Base-by-base conservation (phyloP, 2,888 invertebrate species). In the Epistrophe grossulariae region DNA sequence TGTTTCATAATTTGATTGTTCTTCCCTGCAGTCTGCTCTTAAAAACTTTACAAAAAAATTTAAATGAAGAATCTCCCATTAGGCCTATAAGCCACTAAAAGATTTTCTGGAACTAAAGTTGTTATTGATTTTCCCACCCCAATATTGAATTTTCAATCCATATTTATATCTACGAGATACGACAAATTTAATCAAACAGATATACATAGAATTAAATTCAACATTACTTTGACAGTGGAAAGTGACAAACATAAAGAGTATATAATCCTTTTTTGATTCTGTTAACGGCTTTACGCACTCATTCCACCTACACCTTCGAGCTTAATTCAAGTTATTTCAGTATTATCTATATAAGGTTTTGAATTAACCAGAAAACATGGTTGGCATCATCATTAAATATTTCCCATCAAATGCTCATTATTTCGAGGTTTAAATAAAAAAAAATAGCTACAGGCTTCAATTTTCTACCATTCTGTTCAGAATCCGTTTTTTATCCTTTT, bases 271-370 rank as follows among this genome's bases (percentile, higher is more conserved):
- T 15, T 24, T 60, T 73, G 60, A 78, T 78, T 70, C 60, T 15
- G 19, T 70, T 70, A 70, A 79, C 78, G 73, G 55, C 55, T 70
- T 64, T 57, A 79, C 62, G 57, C 64, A 57, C 55, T 76, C 78
- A 59, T 40, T 80, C 70, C 52, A 48, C 48, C 40, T 28, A 62
- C 10, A 62, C 48, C 45, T 43, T 19, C 13, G 3, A 43, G 52
- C 4, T 59, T 60, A 73, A 73, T 62, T 60, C 62, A 79, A 83
- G 52, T 79, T 64, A 73, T 79, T 62, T 74, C 38, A 50, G 79
- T 74, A 70, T 79, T 79, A 83, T 83, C 50, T 40, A 50, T 62
- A 50, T 62, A n/a, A n/a, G 70, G 59, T 45, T 45, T 70, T 83
- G 73, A 24, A 52, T 64, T 83, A 38, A 19, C 13, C 55, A 48